Conservation (phyloP, 2,888 invertebrate species). For the Eremobia ochroleuca region DNA sequence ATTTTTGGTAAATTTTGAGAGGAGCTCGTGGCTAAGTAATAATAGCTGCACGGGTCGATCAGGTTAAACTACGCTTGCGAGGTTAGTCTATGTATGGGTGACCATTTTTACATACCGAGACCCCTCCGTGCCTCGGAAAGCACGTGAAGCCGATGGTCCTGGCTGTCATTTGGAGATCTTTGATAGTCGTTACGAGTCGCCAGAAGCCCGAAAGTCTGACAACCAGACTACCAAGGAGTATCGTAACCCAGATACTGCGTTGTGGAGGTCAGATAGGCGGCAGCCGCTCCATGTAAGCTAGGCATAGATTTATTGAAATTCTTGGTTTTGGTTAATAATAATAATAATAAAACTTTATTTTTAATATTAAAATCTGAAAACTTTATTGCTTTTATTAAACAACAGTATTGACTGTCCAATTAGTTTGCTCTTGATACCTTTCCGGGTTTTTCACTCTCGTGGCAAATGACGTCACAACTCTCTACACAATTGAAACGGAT, state of each 20-base stretch:
- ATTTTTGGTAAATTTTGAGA: background rate
- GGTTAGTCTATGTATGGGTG: background rate
- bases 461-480: conserved; percentile 25
- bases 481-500: conserved; percentile 22
- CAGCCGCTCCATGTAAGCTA: background rate
- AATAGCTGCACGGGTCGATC: background rate
- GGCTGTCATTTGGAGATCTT: too few relatives aligned
- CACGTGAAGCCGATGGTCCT: too few relatives aligned
- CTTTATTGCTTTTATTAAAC: conserved; percentile 2
- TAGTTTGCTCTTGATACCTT: conserved; percentile 20
- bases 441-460: conserved; percentile 3
- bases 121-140: too few relatives aligned
- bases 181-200: too few relatives aligned
- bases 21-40: background rate
- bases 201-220: too few relatives aligned
- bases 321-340: background rate
- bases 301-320: background rate
- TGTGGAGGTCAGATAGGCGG: too few relatives aligned
- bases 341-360: too few relatives aligned
- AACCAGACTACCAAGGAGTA: too few relatives aligned
- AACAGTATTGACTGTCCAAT: conserved; percentile 41
- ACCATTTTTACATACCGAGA: too few relatives aligned
- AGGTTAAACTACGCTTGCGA: background rate
- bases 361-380: too few relatives aligned
- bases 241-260: too few relatives aligned